Evolutionary conservation across 2,797 vertebrate species (phyloP).

Genomic region (Amniataba percoides): DNA sequence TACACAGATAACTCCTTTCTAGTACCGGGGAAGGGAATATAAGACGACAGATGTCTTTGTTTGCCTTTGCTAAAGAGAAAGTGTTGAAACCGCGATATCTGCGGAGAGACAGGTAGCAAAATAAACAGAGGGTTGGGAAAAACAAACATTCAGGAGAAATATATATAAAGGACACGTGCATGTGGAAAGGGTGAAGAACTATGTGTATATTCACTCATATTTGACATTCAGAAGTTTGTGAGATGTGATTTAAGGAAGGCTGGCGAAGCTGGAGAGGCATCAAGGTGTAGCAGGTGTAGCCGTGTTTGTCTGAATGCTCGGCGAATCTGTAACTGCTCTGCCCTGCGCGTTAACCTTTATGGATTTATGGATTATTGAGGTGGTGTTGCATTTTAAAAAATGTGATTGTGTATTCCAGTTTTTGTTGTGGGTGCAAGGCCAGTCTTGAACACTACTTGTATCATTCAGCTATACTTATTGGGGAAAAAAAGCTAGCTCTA

Average conservation of each 20-base stretch:
- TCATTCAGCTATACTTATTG: neutral
- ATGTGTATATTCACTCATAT: neutral
- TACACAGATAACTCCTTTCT: neutral
- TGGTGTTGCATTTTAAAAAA: neutral
- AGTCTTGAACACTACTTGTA: neutral
- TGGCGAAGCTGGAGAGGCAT: neutral
- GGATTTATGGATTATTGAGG: neutral
- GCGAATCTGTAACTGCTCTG: neutral
- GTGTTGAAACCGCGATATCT: constrained; percentile 19
- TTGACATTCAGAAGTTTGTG: constrained; percentile 1
- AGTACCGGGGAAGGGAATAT: neutral
- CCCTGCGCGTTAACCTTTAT: neutral
- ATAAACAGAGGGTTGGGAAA: neutral
- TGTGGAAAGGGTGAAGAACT: constrained; percentile 11
- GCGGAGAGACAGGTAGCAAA: constrained; percentile 24
- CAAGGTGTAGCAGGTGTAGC: neutral
- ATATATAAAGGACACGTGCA: neutral
- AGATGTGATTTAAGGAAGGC: neutral
- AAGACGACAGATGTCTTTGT: constrained; percentile 28
- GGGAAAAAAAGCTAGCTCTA: too few relatives aligned
- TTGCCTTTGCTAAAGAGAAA: constrained; percentile 38
- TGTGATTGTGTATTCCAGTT: neutral
- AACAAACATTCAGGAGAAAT: constrained; percentile 21
- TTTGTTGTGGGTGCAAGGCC: neutral
- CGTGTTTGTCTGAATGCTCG: neutral